Conservation (phyloP, 2,797 vertebrate species). For the Buphagus erythrorhynchus region DNA sequence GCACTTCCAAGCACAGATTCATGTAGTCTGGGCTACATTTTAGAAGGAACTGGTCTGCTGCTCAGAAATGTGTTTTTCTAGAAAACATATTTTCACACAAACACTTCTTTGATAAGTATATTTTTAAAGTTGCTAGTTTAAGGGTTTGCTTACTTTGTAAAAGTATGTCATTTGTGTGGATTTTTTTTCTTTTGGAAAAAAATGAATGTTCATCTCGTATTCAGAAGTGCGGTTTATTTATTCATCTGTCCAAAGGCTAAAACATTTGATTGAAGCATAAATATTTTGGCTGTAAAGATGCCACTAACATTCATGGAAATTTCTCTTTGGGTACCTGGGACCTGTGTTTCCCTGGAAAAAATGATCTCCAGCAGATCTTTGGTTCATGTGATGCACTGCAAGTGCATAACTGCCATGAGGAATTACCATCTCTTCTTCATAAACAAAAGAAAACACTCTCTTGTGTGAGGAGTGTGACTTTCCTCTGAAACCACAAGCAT, state of each 20-base stretch:
- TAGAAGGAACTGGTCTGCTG: background rate
- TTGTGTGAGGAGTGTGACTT: rapidly evolving
- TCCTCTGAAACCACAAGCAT: background rate
- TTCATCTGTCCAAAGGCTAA: background rate
- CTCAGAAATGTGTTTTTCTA: background rate
- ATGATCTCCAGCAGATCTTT: background rate
- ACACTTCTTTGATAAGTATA: background rate
- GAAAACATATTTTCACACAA: background rate
- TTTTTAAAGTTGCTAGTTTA: background rate
- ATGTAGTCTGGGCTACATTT: background rate
- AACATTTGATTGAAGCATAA: background rate
- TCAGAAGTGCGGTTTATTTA: background rate
- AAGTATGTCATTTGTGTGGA: background rate
- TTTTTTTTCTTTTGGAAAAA: background rate
- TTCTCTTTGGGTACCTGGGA: background rate
- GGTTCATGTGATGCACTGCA: background rate
- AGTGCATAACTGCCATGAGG: background rate
- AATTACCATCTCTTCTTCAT: background rate
- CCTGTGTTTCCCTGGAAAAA: background rate
- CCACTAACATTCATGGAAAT: background rate
- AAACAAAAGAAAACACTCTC: background rate
- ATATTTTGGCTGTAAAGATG: background rate
- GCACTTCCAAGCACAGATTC: background rate
- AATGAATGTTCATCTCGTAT: background rate
- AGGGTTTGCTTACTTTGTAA: background rate